Base-by-base conservation (phyloP, 2,888 invertebrate genomes). In the Minunthozetes semirufus region DNA sequence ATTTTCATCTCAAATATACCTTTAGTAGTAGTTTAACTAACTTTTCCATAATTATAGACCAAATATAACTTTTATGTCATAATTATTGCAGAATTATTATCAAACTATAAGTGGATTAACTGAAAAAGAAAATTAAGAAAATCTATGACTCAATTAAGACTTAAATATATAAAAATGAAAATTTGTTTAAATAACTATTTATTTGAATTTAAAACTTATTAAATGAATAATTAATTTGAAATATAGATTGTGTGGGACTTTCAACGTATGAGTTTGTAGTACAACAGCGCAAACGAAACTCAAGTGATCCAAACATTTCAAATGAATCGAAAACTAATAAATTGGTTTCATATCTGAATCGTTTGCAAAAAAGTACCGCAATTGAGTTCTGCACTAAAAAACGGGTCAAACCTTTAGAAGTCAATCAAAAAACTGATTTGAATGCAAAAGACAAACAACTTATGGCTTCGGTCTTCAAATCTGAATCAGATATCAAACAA, bases 231-330 rank as follows among this genome's bases (percentile, higher is more conserved):
- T 33, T 33, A 33, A 8, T 33, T 33, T 33, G 4, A 33, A 33
- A 5, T 33, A 42, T 19, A 78, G 77, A 89, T 3, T 87, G 89
- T 79, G 84, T 92, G 80, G 93, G 93, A 1, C 85, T 93, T 63
- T 93, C 94, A 25, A 94, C 94, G 0, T 94, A 93, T 84, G 94
- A 94, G 82, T 94, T 93, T 83, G 91, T 94, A 74, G 84, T 88
- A 46, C 80, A 80, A 9, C 79, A 79, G 42, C 77, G 78, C 19
- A 77, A 77, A 22, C 46, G 38, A 3, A 71, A 48, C 1, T 17
- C 71, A 4, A n/a, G n/a, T 19, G 11, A 27, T 4, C 29, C 63
- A 6, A 9, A 9, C 11, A 27, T 29, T 22, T 63, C 25, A 2
- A 63, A 38, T 19, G 63, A 19, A n/a, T 33, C 6, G n/a, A n/a